These are phyloP conservation scores for Nyleta sp. DNA, from an alignment of 2,888 invertebrate species.

Conservation along the genomic window DNA sequence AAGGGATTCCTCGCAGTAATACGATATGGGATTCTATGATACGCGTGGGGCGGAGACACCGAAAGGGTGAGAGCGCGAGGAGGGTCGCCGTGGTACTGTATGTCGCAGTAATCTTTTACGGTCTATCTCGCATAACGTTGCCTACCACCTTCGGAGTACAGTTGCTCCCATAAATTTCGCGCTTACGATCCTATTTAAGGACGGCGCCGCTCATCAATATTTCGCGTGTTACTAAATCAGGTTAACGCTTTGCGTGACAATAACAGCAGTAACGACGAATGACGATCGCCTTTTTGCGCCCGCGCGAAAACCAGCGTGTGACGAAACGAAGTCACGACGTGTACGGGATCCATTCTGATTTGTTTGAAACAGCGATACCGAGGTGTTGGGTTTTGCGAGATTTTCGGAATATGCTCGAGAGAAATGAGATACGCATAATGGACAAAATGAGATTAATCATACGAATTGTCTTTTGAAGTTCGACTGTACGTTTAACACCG, in stretches of 20 bases:
- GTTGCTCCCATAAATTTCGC: constrained; percentile 60
- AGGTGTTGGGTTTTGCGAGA: constrained; percentile 31
- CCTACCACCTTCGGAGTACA: constrained; percentile 48
- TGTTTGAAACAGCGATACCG: constrained; percentile 16
- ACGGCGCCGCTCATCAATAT: constrained; percentile 55
- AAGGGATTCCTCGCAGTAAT: constrained; percentile 77
- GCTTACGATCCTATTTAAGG: constrained; percentile 53
- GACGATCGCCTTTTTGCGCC: constrained; percentile 7
- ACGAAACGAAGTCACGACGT: constrained; percentile 32
- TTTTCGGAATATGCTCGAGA: constrained; percentile 25
- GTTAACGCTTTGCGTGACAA: constrained; percentile 46
- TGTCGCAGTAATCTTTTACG: constrained; percentile 78
- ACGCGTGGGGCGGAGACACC: constrained; percentile 70
- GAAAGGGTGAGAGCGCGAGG: constrained; percentile 56
- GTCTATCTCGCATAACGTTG: constrained; percentile 74
- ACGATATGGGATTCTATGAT: constrained; percentile 77
- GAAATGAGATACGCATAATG: constrained; percentile 30
- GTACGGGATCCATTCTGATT: constrained; percentile 27
- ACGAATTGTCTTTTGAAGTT: background rate
- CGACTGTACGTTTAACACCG: background rate
- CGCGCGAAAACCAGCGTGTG: background rate
- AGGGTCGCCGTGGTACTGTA: constrained; percentile 66
- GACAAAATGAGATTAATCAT: constrained; percentile 46
- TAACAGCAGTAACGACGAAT: constrained; percentile 33
- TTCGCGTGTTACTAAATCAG: constrained; percentile 50